Percentiles rank a stretch among this genome's conserved stretches.
Conservation (phyloP, 2,797 vertebrate species). For the Holocentrus rufus region DNA sequence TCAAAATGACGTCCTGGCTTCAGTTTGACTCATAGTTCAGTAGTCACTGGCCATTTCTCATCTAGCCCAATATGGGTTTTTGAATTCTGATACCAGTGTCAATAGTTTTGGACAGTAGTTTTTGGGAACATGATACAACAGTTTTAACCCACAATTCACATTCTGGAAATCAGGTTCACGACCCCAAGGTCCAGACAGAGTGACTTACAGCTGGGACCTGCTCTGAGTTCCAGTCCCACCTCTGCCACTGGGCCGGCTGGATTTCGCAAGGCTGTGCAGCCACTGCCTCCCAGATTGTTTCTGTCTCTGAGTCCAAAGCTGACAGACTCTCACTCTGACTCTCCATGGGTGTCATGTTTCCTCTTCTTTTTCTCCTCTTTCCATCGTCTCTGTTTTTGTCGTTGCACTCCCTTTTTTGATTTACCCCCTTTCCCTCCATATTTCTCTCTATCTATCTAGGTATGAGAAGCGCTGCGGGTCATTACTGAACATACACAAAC, state of each 20-base stretch:
- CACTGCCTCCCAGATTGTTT: conserved; percentile 20
- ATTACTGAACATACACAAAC: conserved; percentile 6
- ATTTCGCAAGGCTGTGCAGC: background rate
- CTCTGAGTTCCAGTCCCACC: conserved; percentile 36
- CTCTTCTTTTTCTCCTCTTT: background rate
- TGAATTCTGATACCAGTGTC: too few species aligned
- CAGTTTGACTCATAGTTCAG: too few species aligned
- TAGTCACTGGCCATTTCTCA: too few species aligned
- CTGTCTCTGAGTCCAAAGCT: conserved; percentile 22
- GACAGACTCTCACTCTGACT: conserved; percentile 7
- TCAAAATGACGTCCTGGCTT: too few species aligned
- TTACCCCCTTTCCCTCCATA: background rate
- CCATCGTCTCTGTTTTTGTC: background rate
- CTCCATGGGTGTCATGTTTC: background rate
- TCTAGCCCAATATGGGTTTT: too few species aligned
- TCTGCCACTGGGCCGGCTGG: background rate
- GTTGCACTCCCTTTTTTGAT: background rate
- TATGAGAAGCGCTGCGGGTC: conserved; percentile 5
- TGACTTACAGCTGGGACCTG: conserved; percentile 49
- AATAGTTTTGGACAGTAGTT: too few species aligned
- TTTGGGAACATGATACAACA: too few species aligned
- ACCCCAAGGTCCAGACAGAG: background rate
- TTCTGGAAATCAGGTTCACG: background rate
- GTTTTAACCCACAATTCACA: background rate
- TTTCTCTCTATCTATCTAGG: conserved; percentile 12